These are phyloP conservation scores for Apantesis nais DNA, from an alignment of 2,888 invertebrate genomes.

Conservation along the genomic window DNA sequence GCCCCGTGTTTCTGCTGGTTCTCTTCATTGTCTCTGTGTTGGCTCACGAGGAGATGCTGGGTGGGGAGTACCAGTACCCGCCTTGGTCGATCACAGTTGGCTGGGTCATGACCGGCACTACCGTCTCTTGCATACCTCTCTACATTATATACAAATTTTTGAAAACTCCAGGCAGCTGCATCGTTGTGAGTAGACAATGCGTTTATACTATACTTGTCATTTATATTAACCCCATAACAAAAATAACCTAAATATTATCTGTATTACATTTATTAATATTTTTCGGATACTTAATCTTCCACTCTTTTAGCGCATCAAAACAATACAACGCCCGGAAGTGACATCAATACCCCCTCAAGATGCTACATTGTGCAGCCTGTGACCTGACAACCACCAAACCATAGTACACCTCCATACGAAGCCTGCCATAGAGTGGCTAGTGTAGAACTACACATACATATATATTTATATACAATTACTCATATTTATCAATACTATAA, in stretches of 20 bases:
- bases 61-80: conserved; percentile 90
- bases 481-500: not conserved
- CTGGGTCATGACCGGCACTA: conserved; percentile 93
- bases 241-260: too few species aligned
- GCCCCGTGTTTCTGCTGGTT: conserved; percentile 93
- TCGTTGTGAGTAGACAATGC: conserved; percentile 51
- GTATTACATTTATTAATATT: too few species aligned
- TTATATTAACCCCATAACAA: too few species aligned
- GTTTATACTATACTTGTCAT: not conserved
- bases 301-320: conserved; percentile 69
- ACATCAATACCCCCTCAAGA: conserved; percentile 73
- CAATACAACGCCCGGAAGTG: conserved; percentile 70
- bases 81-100: conserved; percentile 93
- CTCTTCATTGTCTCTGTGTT: conserved; percentile 94
- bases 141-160: conserved; percentile 92
- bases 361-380: conserved; percentile 74
- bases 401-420: conserved; percentile 53
- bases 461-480: conserved; percentile 1
- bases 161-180: conserved; percentile 87
- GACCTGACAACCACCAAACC: conserved; percentile 62
- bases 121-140: conserved; percentile 93
- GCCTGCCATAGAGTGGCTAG: conserved; percentile 78
- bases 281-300: not conserved
- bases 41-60: conserved; percentile 92
- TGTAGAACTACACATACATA: conserved; percentile 48